Conservation (phyloP, 30 jellyfish, hydroid and myxozoan genomes). For the Aurelia aurita region DNA sequence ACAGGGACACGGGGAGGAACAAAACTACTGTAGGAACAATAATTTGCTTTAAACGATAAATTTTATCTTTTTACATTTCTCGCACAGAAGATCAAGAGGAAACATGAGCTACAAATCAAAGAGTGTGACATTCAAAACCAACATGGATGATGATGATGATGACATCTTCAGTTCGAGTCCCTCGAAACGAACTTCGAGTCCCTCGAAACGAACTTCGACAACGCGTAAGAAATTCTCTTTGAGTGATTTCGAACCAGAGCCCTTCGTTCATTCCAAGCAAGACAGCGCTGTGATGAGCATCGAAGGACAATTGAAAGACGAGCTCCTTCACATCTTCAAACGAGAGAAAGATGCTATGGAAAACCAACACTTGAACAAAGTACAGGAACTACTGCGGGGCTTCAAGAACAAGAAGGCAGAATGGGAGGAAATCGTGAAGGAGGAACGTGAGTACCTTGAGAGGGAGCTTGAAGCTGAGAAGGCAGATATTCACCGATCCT, state of each 20-base stretch:
- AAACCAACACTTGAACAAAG: constrained; percentile 65
- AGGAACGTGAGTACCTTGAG: constrained; percentile 87
- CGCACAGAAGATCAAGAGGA: too few species aligned
- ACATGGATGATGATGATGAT: constrained; percentile 26
- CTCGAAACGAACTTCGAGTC: constrained; percentile 4
- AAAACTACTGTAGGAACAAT: too few species aligned
- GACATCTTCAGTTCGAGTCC: neutral
- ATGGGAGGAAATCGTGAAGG: constrained; percentile 93
- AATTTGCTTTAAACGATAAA: too few species aligned
- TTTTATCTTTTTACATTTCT: too few species aligned
- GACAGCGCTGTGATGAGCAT: constrained; percentile 21
- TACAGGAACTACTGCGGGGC: constrained; percentile 83
- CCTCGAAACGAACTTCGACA: neutral
- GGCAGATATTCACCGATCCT: constrained; percentile 71
- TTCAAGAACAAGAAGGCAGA: constrained; percentile 84
- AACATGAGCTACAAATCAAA: constrained; percentile 50
- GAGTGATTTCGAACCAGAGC: constrained; percentile 60
- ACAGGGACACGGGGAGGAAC: too few species aligned
- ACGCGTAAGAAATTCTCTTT: constrained; percentile 20
- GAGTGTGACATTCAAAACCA: constrained; percentile 58
- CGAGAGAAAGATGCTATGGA: constrained; percentile 96
- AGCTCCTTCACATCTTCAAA: constrained; percentile 74
- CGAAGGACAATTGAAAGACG: constrained; percentile 85
- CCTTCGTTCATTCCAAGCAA: constrained; percentile 11
- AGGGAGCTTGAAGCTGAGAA: constrained; percentile 86